A percentile compares a stretch with the other conserved stretches of the same genome.
phyloP scores from a whole-genome alignment of 2,888 invertebrate species.

The Rhopalosiphum nymphaeae region DNA sequence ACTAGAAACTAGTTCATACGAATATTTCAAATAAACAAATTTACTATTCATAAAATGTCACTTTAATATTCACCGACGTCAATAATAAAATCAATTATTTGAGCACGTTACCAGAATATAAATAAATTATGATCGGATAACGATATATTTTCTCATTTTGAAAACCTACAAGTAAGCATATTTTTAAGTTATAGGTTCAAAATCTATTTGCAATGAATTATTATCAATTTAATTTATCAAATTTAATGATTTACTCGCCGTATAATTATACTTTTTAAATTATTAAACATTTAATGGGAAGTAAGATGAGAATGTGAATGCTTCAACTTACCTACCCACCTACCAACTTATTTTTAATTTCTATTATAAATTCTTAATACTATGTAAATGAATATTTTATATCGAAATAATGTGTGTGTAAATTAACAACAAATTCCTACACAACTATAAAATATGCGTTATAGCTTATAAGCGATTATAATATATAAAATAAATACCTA shows the following conservation, averaged over 20 bases:
- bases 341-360: background rate
- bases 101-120: background rate
- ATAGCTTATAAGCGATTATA: background rate
- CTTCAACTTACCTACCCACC: background rate
- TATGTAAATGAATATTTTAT: background rate
- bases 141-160: background rate
- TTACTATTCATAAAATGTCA: slow-evolving; percentile 21
- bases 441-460: background rate
- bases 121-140: background rate
- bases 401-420: slow-evolving; percentile 24
- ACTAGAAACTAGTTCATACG: background rate
- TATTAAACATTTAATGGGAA: background rate
- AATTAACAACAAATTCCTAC: slow-evolving; percentile 8
- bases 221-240: background rate
- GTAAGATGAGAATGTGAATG: background rate
- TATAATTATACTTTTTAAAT: background rate
- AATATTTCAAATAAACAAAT: background rate
- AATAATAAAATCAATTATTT: slow-evolving; percentile 18
- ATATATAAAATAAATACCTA: background rate
- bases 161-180: background rate
- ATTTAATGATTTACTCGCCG: background rate
- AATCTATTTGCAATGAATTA: slow-evolving; percentile 4
- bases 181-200: background rate
- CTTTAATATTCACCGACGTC: slow-evolving; percentile 13
- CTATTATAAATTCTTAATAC: background rate